These are phyloP conservation scores for Micromussa lordhowensis DNA, from an alignment of 92 coral and sea anemone species.

Conservation along the genomic window DNA sequence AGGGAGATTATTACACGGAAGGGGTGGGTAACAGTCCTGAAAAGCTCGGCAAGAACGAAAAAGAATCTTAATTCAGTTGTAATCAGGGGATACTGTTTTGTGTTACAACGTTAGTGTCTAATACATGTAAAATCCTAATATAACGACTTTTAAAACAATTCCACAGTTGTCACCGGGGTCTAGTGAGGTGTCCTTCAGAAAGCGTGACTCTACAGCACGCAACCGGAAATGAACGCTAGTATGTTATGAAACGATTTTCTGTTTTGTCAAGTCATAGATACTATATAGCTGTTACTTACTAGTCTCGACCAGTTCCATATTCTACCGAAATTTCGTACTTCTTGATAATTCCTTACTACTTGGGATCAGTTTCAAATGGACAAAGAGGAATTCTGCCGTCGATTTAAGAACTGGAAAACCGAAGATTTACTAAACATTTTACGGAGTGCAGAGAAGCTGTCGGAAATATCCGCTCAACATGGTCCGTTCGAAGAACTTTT, in stretches of 20 bases:
- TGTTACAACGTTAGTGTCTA: neutral
- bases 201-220: constrained; percentile 7
- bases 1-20: neutral
- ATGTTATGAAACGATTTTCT: neutral
- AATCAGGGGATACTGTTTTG: neutral
- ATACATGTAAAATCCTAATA: neutral
- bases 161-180: neutral
- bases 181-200: neutral
- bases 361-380: neutral
- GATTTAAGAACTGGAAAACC: neutral
- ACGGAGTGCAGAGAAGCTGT: neutral
- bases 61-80: neutral
- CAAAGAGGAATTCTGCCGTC: neutral
- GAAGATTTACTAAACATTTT: neutral
- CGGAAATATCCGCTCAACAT: neutral
- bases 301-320: too few relatives aligned
- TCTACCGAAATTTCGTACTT: neutral
- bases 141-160: neutral
- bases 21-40: neutral
- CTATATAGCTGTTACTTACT: neutral
- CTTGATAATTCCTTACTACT: neutral
- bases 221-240: neutral
- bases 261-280: neutral
- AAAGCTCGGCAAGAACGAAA: neutral
- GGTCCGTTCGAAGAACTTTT: neutral